Evolutionary conservation across 2,113 vertebrate genomes (phyloP).

Genomic region (Chloropsis hardwickii): DNA sequence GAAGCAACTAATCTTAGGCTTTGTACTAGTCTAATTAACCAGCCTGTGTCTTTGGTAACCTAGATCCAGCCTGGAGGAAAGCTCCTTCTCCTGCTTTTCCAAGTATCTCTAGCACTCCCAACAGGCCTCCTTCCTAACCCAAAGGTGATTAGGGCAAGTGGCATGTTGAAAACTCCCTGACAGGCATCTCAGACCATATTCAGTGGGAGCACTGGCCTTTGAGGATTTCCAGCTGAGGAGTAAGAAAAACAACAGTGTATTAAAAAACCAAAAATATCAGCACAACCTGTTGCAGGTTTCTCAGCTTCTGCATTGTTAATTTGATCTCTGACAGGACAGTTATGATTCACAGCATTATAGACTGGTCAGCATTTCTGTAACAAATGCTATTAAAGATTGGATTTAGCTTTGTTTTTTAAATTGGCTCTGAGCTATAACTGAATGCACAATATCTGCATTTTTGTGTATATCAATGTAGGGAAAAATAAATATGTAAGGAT

Average conservation of each 20-base stretch:
- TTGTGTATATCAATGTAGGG: slow-evolving; percentile 60
- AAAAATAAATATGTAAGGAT: slow-evolving; percentile 62
- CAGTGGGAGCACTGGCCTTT: not conserved
- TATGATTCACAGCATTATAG: slow-evolving; percentile 9
- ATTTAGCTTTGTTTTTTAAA: slow-evolving; percentile 33
- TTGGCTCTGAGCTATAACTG: slow-evolving; percentile 68
- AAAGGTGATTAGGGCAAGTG: not conserved
- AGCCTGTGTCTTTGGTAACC: not conserved
- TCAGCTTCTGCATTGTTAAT: not conserved
- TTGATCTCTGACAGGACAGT: not conserved
- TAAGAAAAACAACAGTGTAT: not conserved
- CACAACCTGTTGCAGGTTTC: not conserved
- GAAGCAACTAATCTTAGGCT: not conserved
- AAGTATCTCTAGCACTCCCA: not conserved
- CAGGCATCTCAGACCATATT: not conserved
- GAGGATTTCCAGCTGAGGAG: not conserved
- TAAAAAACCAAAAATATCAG: not conserved
- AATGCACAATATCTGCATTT: slow-evolving; percentile 67
- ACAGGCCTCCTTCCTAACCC: not conserved
- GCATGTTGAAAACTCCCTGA: not conserved
- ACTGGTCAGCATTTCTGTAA: slow-evolving; percentile 29
- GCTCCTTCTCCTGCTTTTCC: not conserved
- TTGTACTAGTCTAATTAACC: not conserved
- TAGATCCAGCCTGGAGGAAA: not conserved
- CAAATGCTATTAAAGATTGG: not conserved